These are phyloP conservation scores for Diadegma fenestrale DNA, from an alignment of 2,888 invertebrate genomes.

Conservation along the genomic window DNA sequence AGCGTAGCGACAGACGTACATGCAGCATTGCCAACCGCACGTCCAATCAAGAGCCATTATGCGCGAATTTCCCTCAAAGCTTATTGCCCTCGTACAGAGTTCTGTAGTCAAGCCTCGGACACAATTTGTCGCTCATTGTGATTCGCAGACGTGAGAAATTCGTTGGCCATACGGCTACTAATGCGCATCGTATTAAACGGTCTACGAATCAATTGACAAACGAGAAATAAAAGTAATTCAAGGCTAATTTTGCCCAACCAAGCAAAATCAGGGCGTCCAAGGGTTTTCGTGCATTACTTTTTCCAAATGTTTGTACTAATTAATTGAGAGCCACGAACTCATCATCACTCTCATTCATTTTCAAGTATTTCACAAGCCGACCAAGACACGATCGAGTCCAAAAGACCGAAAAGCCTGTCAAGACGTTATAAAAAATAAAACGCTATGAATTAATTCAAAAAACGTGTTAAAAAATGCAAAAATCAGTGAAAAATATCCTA, in stretches of 20 bases:
- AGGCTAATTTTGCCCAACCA: not conserved
- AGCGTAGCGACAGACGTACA: not conserved
- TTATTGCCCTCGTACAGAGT: constrained; percentile 17
- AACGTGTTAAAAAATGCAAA: no score
- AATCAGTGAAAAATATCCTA: no score
- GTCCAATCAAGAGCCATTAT: constrained; percentile 72
- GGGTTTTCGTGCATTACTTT: not conserved
- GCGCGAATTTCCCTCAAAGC: constrained; percentile 55
- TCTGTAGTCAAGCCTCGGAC: constrained; percentile 38
- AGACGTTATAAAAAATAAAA: no score
- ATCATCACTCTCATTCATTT: not conserved
- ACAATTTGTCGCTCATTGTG: constrained; percentile 70
- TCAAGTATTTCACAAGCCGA: not conserved
- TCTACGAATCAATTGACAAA: not conserved
- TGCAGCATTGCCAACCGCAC: constrained; percentile 37
- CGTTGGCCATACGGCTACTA: constrained; percentile 26
- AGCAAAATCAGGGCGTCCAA: not conserved
- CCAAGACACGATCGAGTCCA: no score
- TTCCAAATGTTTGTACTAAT: not conserved
- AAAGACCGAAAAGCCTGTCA: no score
- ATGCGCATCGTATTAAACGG: not conserved
- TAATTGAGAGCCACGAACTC: not conserved
- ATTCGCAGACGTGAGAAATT: constrained; percentile 56
- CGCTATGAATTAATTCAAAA: no score
- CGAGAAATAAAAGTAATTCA: not conserved